These are phyloP conservation scores for Leistus spinibarbis DNA, from an alignment of 2,888 invertebrate genomes.

Conservation along the genomic window DNA sequence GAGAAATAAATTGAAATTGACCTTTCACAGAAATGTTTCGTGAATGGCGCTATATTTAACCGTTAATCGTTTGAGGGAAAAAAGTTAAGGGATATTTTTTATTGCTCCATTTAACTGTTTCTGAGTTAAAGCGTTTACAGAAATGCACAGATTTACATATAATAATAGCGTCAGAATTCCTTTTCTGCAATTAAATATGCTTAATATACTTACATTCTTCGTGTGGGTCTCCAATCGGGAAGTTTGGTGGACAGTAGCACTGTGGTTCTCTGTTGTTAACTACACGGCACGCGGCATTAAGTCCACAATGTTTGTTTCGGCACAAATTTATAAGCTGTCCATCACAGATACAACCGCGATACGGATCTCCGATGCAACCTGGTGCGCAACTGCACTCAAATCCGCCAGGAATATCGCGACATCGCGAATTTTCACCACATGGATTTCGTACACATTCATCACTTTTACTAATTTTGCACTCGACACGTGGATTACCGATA, in stretches of 20 bases:
- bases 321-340: slow-evolving; percentile 73
- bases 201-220: slow-evolving; percentile 75
- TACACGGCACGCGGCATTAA: slow-evolving; percentile 80
- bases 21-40: too few species aligned
- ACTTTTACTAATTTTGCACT: slow-evolving; percentile 71
- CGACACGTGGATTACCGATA: slow-evolving; percentile 71
- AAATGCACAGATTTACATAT: too few species aligned
- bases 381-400: slow-evolving; percentile 82
- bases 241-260: slow-evolving; percentile 84
- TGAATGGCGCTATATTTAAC: too few species aligned
- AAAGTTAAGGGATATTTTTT: too few species aligned
- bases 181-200: neutral
- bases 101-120: too few species aligned
- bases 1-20: too few species aligned
- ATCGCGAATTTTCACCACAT: slow-evolving; percentile 83
- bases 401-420: slow-evolving; percentile 74
- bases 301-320: slow-evolving; percentile 77
- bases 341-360: slow-evolving; percentile 79
- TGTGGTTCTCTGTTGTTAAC: slow-evolving; percentile 70
- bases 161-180: too few species aligned
- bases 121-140: too few species aligned
- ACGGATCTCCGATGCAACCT: slow-evolving; percentile 82
- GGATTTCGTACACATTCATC: slow-evolving; percentile 81
- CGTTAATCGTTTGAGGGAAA: too few species aligned
- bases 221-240: slow-evolving; percentile 83